Base-by-base conservation (phyloP, 2,888 invertebrate genomes). In the Athalia circularis region DNA sequence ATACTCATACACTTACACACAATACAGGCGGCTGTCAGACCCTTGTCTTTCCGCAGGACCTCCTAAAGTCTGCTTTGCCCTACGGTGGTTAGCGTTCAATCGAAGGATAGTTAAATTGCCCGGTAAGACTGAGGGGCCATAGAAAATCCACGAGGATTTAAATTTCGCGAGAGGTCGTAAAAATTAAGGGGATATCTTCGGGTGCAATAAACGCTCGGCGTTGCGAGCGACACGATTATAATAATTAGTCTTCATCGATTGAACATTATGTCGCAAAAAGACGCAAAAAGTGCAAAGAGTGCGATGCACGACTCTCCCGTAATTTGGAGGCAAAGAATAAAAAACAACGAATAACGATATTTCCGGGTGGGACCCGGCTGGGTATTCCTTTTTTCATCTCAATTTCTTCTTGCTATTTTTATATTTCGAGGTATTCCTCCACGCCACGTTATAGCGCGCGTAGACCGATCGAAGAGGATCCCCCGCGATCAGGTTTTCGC, bases 91-190 rank as follows among this genome's bases (percentile, higher is more conserved):
- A 59, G 75, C 61, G 75, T 61, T 75, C 75, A 75, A 75, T 75
- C 75, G 75, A 50, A 62, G 61, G 61, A 48, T 62, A 52, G 75
- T 75, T 75, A 75, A 75, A 75, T 75, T 75, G 75, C 45, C 75
- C 75, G 59, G 59, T 59, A 59, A 72, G 47, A 59, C 45, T 47
- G 45, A 68, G 70, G 59, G 70, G 0, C 57, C 5, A 15, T 57
- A 59, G 70, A 47, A 59, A 72, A 72, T 57, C 59, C 70, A n/a
- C 11, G 15, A 11, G 68, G 68, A 68, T 68, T 52, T 11, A 15
- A 52, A 68, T 68, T 52, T 43, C 9, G 52, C 52, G 54, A 68
- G 68, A 52, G 68, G 29, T 29, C 29, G 29, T 29, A 50, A 68
- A 15, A 68, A 68, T 68, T 52, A 29, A 68, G 29, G 13, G 29